Percentiles rank a stretch among this genome's conserved stretches.
Evolutionary conservation across 2,113 vertebrate species (phyloP).

Genomic region (Spermophilus dauricus): DNA sequence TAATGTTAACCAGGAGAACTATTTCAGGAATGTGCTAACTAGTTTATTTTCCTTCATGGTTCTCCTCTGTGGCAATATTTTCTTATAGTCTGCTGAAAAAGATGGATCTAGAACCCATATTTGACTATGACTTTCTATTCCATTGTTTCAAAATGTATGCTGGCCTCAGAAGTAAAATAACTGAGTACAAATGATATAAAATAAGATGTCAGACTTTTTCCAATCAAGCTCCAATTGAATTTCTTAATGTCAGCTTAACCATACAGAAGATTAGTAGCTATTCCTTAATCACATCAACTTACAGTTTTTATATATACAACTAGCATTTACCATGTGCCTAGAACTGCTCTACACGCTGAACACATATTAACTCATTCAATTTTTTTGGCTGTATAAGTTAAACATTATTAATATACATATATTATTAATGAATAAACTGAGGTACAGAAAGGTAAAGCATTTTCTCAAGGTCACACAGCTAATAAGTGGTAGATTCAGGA

Average conservation of each 20-base stretch:
- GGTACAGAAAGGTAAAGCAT: neutral
- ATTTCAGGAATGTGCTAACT: neutral
- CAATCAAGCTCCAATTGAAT: neutral
- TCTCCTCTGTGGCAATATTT: neutral
- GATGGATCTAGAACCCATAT: neutral
- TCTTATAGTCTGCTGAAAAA: neutral
- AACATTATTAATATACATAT: neutral
- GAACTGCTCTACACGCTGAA: neutral
- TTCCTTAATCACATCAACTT: neutral
- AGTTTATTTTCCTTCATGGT: neutral
- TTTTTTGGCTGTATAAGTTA: neutral
- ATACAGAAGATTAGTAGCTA: neutral
- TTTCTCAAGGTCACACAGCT: neutral
- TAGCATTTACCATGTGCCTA: neutral
- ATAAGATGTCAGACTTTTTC: neutral
- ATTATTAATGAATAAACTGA: neutral
- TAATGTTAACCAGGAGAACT: neutral
- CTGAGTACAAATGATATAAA: conserved; percentile 23
- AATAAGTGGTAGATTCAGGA: neutral
- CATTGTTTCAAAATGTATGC: neutral
- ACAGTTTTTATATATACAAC: neutral
- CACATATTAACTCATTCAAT: neutral
- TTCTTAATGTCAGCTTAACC: neutral
- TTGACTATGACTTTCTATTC: neutral
- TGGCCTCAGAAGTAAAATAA: neutral